Evolutionary conservation across 2,797 vertebrate species (phyloP), one percentile per base, ranked within the genome.

Genomic region (Arvicola amphibius): DNA sequence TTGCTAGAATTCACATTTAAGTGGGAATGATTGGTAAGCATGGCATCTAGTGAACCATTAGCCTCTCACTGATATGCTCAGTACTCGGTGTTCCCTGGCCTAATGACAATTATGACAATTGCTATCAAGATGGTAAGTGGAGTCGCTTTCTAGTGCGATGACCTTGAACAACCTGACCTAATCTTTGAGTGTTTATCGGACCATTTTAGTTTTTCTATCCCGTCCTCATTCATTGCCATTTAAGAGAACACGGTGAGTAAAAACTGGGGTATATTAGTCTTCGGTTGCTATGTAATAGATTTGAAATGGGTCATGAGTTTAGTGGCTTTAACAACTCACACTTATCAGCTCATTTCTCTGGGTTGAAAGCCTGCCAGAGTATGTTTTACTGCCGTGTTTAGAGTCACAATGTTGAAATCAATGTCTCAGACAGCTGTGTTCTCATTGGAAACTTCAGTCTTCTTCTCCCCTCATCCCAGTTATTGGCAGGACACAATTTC

Each of bases 51-150:
- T 88, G 43, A 93, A 51, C 37, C 74, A 37, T 59, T 83, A 80
- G 6, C 21, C 19, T 90, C 34, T 71, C 19, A 37, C 59, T 77
- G 56, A 46, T 51, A 94, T 56, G 93, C 34, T 73, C 51, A 63
- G 21, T 92, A 84, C 80, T 96, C 9, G 76, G 88, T 80, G 48
- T 92, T 92, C 34, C 69, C 65, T 91, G 11, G 7, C 11, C 56
- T 73, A 90, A 92, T 87, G 84, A 71, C 85, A 77, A 77, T 69
- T 88, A 46, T 61, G 25, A 34, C 80, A 77, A 93, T 95, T 91
- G 79, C 29, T 91, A 43, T 40, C 25, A 95, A 74, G 37, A 65
- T 94, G 48, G 8, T 76, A 73, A 10, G 34, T 87, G 67, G 71
- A 78, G 32, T 53, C 51, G 74, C 11, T 48, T 95, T 71, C 83